Evolutionary conservation across 64 coral and sea anemone species (phyloP), one percentile per base, ranked within the genome.

Genomic region (Pachyseris speciosa): DNA sequence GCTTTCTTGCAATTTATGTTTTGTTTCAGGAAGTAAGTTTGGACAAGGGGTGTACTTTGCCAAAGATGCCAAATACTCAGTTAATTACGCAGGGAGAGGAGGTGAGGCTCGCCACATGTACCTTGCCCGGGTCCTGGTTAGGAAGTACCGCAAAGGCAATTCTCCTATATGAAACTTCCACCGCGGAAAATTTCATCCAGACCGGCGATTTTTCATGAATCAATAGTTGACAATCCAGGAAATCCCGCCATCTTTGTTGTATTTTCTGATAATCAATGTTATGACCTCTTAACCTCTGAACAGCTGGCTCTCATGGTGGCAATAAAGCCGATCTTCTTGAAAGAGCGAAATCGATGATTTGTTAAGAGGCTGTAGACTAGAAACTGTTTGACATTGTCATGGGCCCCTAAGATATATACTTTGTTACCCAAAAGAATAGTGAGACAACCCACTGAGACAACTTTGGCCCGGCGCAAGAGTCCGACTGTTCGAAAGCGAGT

Each of bases 221-320:
- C 70, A 19, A 75, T 90, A n/a, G 48, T 55, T 5, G 32, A 89
- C 34, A 13, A 22, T 9, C 43, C 42, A 8, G 66, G 44, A 41
- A 15, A 30, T 16, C 58, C 64, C 7, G 7, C 19, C 7, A 49
- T 81, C 42, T 88, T 88, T 47, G 86, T 88, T 24, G 72, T 75
- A 30, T 88, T 64, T 37, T 47, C 30, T 13, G 86, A 88, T 28
- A 24, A 22, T 13, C 86, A 75, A 70, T 88, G 86, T 30, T 88
- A 88, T 64, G n/a, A n/a, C n/a, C n/a, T n/a, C n/a, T n/a, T n/a
- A n/a, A n/a, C n/a, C n/a, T n/a, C n/a, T n/a, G n/a, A n/a, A n/a
- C n/a, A n/a, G n/a, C n/a, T n/a, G n/a, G n/a, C n/a, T n/a, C n/a
- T n/a, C n/a, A n/a, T n/a, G n/a, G n/a, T n/a, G n/a, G n/a, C n/a